Percentiles rank a stretch among this genome's conserved stretches.
Conservation (phyloP, 1,140 invertebrate genomes). For the Zaprionus ghesquierei region DNA sequence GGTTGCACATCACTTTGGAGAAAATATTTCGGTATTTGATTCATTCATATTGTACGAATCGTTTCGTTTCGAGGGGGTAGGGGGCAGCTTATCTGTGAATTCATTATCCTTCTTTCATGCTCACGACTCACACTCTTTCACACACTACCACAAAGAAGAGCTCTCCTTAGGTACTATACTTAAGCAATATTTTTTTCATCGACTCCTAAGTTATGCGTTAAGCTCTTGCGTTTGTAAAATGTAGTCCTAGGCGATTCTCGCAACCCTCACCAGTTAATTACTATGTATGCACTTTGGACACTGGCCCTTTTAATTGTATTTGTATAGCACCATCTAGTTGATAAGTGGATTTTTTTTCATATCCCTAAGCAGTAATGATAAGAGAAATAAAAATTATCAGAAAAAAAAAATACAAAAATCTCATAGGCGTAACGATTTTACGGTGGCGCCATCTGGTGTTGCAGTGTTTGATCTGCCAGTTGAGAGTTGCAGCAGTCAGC, state of each 20-base stretch:
- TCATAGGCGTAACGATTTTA: not conserved
- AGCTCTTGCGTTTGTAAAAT: constrained; percentile 61
- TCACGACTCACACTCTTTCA: not conserved
- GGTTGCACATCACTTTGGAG: constrained; percentile 1
- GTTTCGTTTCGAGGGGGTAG: constrained; percentile 24
- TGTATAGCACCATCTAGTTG: constrained; percentile 20
- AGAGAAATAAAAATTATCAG: constrained; percentile 9
- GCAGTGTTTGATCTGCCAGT: not conserved
- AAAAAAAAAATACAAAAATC: not conserved
- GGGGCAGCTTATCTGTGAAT: constrained; percentile 60
- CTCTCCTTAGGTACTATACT: constrained; percentile 1
- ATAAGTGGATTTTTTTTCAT: constrained; percentile 45
- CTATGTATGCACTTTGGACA: constrained; percentile 17
- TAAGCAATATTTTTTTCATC: constrained; percentile 24
- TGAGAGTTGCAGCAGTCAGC: not conserved
- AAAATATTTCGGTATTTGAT: constrained; percentile 9
- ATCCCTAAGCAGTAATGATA: constrained; percentile 32
- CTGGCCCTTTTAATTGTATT: not conserved
- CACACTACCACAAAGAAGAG: not conserved
- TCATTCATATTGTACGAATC: constrained; percentile 1
- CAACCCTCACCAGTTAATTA: constrained; percentile 61
- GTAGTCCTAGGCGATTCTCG: constrained; percentile 50
- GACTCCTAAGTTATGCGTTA: constrained; percentile 41
- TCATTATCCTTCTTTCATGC: not conserved
- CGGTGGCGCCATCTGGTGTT: not conserved